Evolutionary conservation across 2,113 vertebrate species (phyloP), one percentile per base, ranked within the genome.

Genomic region (Plectropomus leopardus): DNA sequence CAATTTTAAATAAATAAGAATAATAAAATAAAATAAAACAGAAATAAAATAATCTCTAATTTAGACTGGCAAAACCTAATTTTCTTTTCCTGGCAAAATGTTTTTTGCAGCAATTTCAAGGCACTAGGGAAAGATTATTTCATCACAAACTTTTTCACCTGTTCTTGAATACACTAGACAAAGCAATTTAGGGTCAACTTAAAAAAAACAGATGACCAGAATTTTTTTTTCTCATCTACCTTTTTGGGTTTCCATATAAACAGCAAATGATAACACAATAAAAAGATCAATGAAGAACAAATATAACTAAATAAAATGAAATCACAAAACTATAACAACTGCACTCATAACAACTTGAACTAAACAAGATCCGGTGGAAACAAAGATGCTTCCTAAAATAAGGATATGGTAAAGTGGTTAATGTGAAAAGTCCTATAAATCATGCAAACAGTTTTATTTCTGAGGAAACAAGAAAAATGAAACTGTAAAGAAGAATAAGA

Each of bases 221-320:
- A 11, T 40, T 9, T 40, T 10, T 40, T n/a, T 40, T 40, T 9
- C 36, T 8, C 11, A 9, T 10, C 11, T 40, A 10, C 36, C 8
- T 40, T 10, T 40, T 10, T 10, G 36, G 36, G 36, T 10, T 11
- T 40, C 36, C 11, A 10, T 40, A 40, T 7, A 40, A 40, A 80
- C 26, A 45, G 24, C 13, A 72, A 76, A 72, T 21, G 2, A 68
- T 64, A 23, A 15, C 34, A 75, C 71, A 76, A 74, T 11, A n/a
- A 6, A 45, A 61, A 5, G 7, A 59, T 50, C 4, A 21, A 69
- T 16, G 19, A 57, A 79, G 11, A 59, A 73, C 21, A 54, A 65
- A 83, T 74, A 1, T n/a, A 59, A 86, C 55, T 85, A 58, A 61
- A 51, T 72, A 17, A 65, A 60, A 78, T 61, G 48, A 24, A 68